phyloP scores from a whole-genome alignment of 2,888 invertebrate species.

The Hirtodrosophila histrioides region DNA sequence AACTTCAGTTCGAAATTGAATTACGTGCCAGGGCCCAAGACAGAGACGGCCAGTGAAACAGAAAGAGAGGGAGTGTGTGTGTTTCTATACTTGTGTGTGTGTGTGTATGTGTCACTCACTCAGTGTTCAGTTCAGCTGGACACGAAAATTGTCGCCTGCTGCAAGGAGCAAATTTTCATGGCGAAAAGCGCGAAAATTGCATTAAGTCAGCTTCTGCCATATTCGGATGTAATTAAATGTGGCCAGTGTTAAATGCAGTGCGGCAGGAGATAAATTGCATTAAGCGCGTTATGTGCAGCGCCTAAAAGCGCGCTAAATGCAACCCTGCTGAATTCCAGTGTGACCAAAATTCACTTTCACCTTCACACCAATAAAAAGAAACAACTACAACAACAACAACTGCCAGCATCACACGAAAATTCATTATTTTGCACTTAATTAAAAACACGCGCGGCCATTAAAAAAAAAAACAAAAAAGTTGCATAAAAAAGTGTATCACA shows the following conservation, averaged over 20 bases:
- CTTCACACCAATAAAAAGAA: constrained; percentile 1
- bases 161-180: constrained; percentile 52
- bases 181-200: constrained; percentile 65
- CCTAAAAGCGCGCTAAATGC: constrained; percentile 53
- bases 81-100: background rate
- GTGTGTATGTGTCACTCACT: constrained; percentile 26
- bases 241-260: constrained; percentile 47
- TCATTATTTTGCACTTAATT: constrained; percentile 82
- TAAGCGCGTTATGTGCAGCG: constrained; percentile 39
- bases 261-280: constrained; percentile 37
- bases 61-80: constrained; percentile 1
- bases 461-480: constrained; percentile 2
- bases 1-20: constrained; percentile 81
- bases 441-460: constrained; percentile 67
- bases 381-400: constrained; percentile 20
- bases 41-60: constrained; percentile 23
- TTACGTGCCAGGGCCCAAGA: constrained; percentile 72
- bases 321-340: constrained; percentile 26
- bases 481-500: constrained; percentile 51
- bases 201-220: constrained; percentile 69
- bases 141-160: constrained; percentile 47
- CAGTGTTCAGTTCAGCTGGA: constrained; percentile 33
- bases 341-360: constrained; percentile 54
- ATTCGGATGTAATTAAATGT: constrained; percentile 55
- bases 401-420: constrained; percentile 46